phyloP scores from a whole-genome alignment of 92 coral and sea anemone genomes.

The Parazoanthus atlanticus region DNA sequence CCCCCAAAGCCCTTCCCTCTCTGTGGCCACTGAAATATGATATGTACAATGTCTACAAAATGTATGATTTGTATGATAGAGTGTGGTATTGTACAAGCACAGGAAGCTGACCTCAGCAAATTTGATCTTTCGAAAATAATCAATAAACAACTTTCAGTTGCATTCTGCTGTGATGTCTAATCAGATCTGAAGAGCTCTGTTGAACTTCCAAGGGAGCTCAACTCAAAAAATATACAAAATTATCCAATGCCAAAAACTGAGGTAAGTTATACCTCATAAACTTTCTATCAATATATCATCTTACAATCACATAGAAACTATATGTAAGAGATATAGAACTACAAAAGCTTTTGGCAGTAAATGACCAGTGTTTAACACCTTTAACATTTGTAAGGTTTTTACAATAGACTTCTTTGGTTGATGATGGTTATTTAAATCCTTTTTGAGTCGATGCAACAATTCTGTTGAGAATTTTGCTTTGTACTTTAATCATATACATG shows the following conservation, averaged over 20 bases:
- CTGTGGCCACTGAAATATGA: too few species aligned
- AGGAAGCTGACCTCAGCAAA: neutral
- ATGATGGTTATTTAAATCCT: too few species aligned
- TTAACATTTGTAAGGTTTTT: too few species aligned
- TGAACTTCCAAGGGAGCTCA: neutral
- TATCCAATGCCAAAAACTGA: neutral
- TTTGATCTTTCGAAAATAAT: too few species aligned
- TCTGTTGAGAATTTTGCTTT: too few species aligned
- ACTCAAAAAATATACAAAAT: neutral
- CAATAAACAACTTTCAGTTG: neutral
- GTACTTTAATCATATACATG: too few species aligned
- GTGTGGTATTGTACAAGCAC: neutral
- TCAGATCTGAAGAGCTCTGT: neutral
- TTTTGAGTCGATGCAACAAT: too few species aligned
- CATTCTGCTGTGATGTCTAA: neutral
- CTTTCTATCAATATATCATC: neutral
- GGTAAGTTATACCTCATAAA: neutral
- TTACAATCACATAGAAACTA: neutral
- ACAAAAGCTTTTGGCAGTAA: neutral
- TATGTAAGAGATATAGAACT: neutral
- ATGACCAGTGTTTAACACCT: neutral
- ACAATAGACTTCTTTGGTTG: neutral
- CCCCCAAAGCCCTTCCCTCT: neutral
- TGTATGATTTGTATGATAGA: too few species aligned
- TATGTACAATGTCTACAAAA: too few species aligned